Evolutionary conservation across 1,140 invertebrate species (phyloP).

Genomic region (Planococcus citri): DNA sequence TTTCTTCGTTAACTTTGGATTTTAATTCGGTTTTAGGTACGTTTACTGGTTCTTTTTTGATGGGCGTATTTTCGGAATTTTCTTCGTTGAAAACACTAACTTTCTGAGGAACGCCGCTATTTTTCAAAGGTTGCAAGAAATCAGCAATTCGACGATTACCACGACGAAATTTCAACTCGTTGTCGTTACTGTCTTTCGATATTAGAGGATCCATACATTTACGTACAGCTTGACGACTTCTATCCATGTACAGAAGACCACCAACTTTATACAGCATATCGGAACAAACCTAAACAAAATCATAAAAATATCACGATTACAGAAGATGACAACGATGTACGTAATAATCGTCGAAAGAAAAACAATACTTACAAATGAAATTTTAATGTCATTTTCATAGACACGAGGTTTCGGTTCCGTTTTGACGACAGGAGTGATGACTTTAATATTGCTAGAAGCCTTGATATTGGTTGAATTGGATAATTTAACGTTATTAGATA

Average conservation of each 20-base stretch:
- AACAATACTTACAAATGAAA: slow-evolving; percentile 19
- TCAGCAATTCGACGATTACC: background rate
- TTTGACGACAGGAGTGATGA: background rate
- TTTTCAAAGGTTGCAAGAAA: background rate
- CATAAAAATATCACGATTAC: background rate
- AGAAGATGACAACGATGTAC: background rate
- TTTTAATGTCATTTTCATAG: background rate
- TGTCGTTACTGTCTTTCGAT: background rate
- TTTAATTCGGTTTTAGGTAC: background rate
- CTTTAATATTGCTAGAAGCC: background rate
- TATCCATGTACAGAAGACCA: slow-evolving; percentile 21
- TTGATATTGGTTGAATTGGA: background rate
- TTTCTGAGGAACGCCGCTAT: background rate
- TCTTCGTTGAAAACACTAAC: background rate
- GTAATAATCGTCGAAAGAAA: background rate
- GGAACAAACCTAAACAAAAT: slow-evolving; percentile 13
- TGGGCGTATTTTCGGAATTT: background rate
- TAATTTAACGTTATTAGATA: background rate
- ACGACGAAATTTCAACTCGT: background rate
- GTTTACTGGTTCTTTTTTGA: background rate
- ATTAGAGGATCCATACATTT: slow-evolving; percentile 21
- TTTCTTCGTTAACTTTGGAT: background rate
- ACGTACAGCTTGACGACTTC: slow-evolving; percentile 21
- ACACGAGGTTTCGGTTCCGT: background rate
- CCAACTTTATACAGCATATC: slow-evolving; percentile 22